phyloP scores from a whole-genome alignment of 2,113 vertebrate genomes.

The Cyprinodon variegatus region DNA sequence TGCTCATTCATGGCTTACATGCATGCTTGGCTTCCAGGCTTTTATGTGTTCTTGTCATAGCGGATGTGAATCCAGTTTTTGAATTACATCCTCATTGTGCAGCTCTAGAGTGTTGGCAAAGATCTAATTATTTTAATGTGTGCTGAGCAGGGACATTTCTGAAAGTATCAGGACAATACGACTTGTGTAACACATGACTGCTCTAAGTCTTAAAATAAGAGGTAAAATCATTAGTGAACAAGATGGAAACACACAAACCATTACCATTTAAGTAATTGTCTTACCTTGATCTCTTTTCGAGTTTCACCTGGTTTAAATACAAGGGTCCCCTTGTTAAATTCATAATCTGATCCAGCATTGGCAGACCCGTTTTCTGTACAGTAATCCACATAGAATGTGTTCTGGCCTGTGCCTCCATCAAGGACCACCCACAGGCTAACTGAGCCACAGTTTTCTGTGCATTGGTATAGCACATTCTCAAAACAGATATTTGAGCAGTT shows the following conservation, averaged over 20 bases:
- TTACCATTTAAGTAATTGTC: too few species aligned
- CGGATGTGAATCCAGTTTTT: too few species aligned
- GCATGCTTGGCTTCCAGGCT: too few species aligned
- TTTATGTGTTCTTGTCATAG: too few species aligned
- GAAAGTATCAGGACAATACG: too few species aligned
- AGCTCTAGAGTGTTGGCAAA: too few species aligned
- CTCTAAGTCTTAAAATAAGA: background rate
- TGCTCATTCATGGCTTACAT: too few species aligned
- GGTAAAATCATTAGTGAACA: background rate
- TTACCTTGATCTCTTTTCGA: constrained; percentile 79
- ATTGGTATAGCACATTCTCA: constrained; percentile 89
- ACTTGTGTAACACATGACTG: too few species aligned
- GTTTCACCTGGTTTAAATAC: constrained; percentile 80
- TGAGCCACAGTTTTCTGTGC: constrained; percentile 89
- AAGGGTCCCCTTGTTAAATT: constrained; percentile 77
- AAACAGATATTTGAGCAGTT: constrained; percentile 86
- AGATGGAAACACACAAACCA: background rate
- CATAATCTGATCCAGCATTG: constrained; percentile 90
- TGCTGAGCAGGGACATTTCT: too few species aligned
- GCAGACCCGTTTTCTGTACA: constrained; percentile 94
- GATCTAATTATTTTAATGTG: too few species aligned
- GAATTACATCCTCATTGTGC: too few species aligned
- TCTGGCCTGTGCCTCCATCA: constrained; percentile 80
- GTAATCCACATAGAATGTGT: constrained; percentile 93
- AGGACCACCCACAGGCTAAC: constrained; percentile 84